A percentile compares a stretch with the other conserved stretches of the same genome.
Evolutionary conservation across 2,888 invertebrate species (phyloP).

Genomic region (Pecten maximus): DNA sequence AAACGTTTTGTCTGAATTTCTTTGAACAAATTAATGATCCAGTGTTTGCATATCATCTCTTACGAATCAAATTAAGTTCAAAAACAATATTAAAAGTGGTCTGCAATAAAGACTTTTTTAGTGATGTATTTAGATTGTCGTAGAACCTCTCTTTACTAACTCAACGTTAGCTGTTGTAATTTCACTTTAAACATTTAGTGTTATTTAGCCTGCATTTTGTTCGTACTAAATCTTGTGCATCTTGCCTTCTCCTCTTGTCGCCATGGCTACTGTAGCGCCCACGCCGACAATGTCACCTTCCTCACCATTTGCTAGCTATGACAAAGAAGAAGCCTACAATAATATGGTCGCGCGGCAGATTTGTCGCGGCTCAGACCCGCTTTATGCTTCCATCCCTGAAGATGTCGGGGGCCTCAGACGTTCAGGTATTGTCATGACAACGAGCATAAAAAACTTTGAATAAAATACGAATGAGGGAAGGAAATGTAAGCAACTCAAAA

Average conservation of each 20-base stretch:
- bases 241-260: constrained; percentile 43
- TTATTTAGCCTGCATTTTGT: constrained; percentile 1
- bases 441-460: not conserved
- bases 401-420: constrained; percentile 52
- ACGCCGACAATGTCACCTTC: constrained; percentile 53
- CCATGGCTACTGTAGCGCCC: constrained; percentile 44
- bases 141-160: constrained; percentile 1
- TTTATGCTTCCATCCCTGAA: constrained; percentile 75
- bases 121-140: not conserved
- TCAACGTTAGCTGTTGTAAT: not conserved
- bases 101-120: not conserved
- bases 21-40: not conserved
- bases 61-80: not conserved
- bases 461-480: not conserved
- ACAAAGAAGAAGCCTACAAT: constrained; percentile 63
- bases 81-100: not conserved
- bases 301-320: constrained; percentile 55
- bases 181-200: not conserved
- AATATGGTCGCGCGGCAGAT: constrained; percentile 66
- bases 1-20: no score
- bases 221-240: constrained; percentile 44
- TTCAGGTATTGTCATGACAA: constrained; percentile 44
- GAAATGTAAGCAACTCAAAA: not conserved
- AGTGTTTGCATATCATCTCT: not conserved
- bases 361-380: constrained; percentile 69